Percentiles rank a stretch among this genome's conserved stretches.
phyloP scores from a whole-genome alignment of 2,888 invertebrate species.

The Crocallis elinguaria region DNA sequence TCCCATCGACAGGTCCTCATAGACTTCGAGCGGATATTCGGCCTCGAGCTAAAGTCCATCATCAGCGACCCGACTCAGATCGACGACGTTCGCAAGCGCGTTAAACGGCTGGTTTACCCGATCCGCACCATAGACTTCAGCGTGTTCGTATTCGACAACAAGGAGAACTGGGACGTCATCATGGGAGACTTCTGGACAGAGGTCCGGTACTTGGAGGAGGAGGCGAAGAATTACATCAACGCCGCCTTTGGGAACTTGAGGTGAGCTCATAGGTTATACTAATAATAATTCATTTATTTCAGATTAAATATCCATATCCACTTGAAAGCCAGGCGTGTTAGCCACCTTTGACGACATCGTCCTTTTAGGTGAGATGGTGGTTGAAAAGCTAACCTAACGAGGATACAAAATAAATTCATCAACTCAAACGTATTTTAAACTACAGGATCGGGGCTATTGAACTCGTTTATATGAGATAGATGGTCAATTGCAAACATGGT shows the following conservation, averaged over 20 bases:
- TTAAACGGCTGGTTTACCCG: conserved; percentile 90
- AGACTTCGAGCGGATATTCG: conserved; percentile 96
- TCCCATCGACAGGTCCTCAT: conserved; percentile 86
- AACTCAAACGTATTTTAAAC: too few species aligned
- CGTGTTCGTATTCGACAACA: conserved; percentile 90
- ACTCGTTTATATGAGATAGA: not conserved
- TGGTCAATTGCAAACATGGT: not conserved
- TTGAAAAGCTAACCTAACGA: too few species aligned
- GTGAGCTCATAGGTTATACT: conserved; percentile 51
- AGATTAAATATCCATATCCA: not conserved
- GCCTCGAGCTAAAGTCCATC: conserved; percentile 93
- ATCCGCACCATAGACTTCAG: conserved; percentile 93
- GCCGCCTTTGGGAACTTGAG: conserved; percentile 92
- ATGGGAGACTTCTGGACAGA: conserved; percentile 91
- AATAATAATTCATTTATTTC: too few species aligned
- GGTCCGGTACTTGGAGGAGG: conserved; percentile 89
- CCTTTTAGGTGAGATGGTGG: too few species aligned
- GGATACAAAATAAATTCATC: too few species aligned
- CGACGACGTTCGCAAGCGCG: conserved; percentile 92
- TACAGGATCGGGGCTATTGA: too few species aligned
- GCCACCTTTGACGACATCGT: too few species aligned
- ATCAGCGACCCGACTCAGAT: conserved; percentile 94
- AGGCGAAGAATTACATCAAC: conserved; percentile 94
- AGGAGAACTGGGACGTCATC: conserved; percentile 94
- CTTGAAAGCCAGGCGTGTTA: too few species aligned